Evolutionary conservation across 2,888 invertebrate species (phyloP).

Genomic region (Belgica antarctica): DNA sequence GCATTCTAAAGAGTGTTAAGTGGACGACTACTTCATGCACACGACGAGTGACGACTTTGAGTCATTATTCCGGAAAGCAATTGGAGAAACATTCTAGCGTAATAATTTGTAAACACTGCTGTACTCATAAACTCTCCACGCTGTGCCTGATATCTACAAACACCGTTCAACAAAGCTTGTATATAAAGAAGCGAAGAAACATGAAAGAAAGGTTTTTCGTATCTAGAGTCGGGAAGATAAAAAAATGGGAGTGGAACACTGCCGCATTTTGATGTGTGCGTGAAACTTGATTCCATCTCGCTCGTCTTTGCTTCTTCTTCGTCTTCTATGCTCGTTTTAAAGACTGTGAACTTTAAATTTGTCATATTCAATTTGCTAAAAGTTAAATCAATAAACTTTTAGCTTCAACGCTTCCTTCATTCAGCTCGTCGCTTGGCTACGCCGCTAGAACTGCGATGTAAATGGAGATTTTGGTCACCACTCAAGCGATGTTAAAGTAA

Average conservation of each 20-base stretch:
- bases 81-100: not conserved
- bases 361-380: not conserved
- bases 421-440: no score
- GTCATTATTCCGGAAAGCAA: not conserved
- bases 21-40: conserved; percentile 25
- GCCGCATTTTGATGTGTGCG: not conserved
- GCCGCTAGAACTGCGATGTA: no score
- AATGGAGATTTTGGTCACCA: no score
- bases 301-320: not conserved
- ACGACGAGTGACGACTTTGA: not conserved
- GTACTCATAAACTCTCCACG: conserved; percentile 11
- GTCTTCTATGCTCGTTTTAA: not conserved
- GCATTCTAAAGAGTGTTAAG: conserved; percentile 34
- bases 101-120: conserved; percentile 41
- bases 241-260: conserved; percentile 38
- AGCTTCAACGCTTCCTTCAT: not conserved
- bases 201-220: not conserved
- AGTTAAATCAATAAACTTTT: conserved; percentile 2
- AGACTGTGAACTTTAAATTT: conserved; percentile 13
- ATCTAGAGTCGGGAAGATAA: not conserved
- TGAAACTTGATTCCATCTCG: conserved; percentile 9
- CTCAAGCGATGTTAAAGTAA: not conserved
- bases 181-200: not conserved
- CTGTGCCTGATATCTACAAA: conserved; percentile 5
- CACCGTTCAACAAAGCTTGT: not conserved